Conservation (phyloP, 2,888 invertebrate species). For the Amphiduros pacificus region DNA sequence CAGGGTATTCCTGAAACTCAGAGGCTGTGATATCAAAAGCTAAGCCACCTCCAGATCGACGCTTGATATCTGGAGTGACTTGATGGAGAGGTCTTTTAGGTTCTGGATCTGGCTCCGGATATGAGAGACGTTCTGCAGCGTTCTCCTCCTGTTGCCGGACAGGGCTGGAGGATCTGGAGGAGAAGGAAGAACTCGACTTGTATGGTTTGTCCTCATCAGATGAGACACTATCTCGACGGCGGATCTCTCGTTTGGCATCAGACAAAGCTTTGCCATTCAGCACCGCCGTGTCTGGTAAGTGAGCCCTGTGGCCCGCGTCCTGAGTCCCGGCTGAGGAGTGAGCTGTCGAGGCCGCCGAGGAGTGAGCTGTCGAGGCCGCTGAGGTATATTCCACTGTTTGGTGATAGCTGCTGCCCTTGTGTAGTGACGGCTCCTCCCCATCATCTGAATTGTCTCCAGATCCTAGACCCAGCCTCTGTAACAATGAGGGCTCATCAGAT, state of each 20-base stretch:
- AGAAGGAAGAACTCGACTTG: not conserved
- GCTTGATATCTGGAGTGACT: too few relatives aligned
- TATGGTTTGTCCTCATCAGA: not conserved
- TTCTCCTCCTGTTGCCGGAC: not conserved
- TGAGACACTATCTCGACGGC: not conserved
- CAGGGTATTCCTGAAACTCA: not conserved
- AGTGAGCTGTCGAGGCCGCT: not conserved
- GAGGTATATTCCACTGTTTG: too few relatives aligned
- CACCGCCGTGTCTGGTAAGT: not conserved
- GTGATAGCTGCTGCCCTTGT: too few relatives aligned
- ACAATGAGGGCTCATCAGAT: slow-evolving; percentile 9
- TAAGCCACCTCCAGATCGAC: not conserved
- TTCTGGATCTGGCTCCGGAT: too few relatives aligned
- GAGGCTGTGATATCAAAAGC: not conserved
- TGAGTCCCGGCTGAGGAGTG: not conserved
- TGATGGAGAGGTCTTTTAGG: too few relatives aligned
- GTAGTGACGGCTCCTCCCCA: not conserved
- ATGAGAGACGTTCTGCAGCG: not conserved
- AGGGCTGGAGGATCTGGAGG: not conserved
- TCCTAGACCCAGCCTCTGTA: slow-evolving; percentile 6
- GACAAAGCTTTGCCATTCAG: slow-evolving; percentile 1
- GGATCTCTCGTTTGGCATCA: slow-evolving; percentile 2
- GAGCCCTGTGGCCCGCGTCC: not conserved
- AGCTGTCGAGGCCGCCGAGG: not conserved
- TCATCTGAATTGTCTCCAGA: not conserved